A percentile compares a stretch with the other conserved stretches of the same genome.
These are phyloP conservation scores for Siderastrea siderea DNA, from an alignment of 92 coral and sea anemone species.

Conservation along the genomic window DNA sequence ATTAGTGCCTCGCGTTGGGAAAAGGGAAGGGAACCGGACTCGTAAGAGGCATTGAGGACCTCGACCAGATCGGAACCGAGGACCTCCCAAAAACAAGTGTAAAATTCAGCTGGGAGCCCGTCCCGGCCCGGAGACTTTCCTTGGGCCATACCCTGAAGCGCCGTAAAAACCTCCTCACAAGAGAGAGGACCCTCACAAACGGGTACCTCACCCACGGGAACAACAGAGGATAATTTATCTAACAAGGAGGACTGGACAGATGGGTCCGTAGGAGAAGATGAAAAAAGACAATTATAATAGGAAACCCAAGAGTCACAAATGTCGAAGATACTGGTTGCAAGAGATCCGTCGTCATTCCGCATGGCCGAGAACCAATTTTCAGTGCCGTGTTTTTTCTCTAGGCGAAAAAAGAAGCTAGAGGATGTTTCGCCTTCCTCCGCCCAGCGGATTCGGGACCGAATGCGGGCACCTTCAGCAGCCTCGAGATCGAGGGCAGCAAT, in stretches of 20 bases:
- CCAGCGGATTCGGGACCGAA: not conserved
- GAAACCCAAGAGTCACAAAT: not conserved
- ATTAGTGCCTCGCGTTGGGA: conserved; percentile 12
- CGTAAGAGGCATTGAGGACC: not conserved
- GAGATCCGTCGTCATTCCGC: not conserved
- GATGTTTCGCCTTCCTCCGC: conserved; percentile 37
- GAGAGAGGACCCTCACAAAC: not conserved
- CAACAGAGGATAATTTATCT: rapidly evolving
- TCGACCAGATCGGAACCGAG: not conserved
- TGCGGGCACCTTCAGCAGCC: not conserved
- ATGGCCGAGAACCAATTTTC: not conserved
- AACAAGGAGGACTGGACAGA: not conserved
- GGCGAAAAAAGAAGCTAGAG: not conserved
- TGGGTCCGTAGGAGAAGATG: not conserved
- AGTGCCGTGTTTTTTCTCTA: not conserved
- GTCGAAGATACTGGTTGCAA: not conserved
- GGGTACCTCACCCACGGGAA: not conserved
- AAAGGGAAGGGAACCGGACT: not conserved
- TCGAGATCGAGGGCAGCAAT: not conserved
- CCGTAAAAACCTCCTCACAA: not conserved
- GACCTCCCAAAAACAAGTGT: not conserved
- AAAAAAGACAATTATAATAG: not conserved
- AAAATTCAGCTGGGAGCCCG: not conserved
- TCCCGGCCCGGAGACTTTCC: conserved; percentile 38
- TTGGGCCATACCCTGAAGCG: not conserved